A percentile compares a stretch with the other conserved stretches of the same genome.
Evolutionary conservation across 2,113 vertebrate genomes (phyloP).

Genomic region (Gymnocephalus cernua): DNA sequence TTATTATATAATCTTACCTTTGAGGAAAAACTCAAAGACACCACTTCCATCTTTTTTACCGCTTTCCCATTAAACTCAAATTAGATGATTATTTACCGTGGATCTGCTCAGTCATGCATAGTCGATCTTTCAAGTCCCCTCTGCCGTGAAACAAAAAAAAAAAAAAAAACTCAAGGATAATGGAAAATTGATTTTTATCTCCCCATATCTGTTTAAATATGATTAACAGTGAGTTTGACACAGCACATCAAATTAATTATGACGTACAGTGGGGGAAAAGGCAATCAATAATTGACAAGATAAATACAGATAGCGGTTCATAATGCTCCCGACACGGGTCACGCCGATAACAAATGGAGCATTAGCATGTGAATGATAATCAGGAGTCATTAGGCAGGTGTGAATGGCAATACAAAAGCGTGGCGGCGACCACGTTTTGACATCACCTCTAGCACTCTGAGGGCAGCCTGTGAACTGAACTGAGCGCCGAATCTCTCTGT

Average conservation of each 20-base stretch:
- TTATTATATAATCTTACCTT: slow-evolving; percentile 30
- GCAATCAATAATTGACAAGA: slow-evolving; percentile 83
- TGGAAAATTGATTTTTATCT: slow-evolving; percentile 83
- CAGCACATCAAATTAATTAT: slow-evolving; percentile 80
- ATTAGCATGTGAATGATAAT: slow-evolving; percentile 75
- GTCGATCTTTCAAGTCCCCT: slow-evolving; percentile 71
- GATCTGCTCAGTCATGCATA: slow-evolving; percentile 70
- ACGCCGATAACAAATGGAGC: slow-evolving; percentile 73
- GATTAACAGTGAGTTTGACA: slow-evolving; percentile 82
- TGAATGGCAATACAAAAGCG: slow-evolving; percentile 61
- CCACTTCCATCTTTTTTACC: slow-evolving; percentile 55
- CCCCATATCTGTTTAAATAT: slow-evolving; percentile 82
- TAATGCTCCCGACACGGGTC: slow-evolving; percentile 61
- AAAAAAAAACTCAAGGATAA: slow-evolving; percentile 76
- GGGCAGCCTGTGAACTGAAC: slow-evolving; percentile 48
- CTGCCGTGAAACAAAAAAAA: slow-evolving; percentile 32
- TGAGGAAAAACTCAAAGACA: slow-evolving; percentile 44
- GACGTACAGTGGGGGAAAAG: slow-evolving; percentile 72
- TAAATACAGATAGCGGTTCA: slow-evolving; percentile 80
- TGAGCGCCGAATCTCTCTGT: slow-evolving; percentile 40
- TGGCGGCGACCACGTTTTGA: slow-evolving; percentile 15
- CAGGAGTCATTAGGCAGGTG: slow-evolving; percentile 78
- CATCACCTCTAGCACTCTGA: slow-evolving; percentile 47
- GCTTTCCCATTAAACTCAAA: slow-evolving; percentile 66
- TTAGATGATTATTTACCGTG: slow-evolving; percentile 76